Evolutionary conservation across 2,797 vertebrate species (phyloP).

Genomic region (Gobio occitaniae): DNA sequence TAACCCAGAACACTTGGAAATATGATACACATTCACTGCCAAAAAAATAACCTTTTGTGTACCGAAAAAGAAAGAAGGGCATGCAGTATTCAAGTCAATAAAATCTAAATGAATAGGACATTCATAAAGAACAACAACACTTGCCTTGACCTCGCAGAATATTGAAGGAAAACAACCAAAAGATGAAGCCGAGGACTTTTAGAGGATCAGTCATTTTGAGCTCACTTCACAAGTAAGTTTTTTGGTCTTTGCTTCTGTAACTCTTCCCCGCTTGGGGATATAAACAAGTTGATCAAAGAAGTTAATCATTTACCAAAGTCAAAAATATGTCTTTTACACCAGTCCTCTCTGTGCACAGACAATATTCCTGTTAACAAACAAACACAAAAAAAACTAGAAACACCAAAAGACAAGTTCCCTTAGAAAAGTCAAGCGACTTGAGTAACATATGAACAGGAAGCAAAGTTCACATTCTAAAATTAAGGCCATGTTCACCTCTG

Average conservation of each 20-base stretch:
- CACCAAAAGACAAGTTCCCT: not conserved
- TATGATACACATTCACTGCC: too few relatives aligned
- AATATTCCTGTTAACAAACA: not conserved
- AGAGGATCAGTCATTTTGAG: constrained; percentile 39
- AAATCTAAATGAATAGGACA: not conserved
- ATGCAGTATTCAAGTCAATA: not conserved
- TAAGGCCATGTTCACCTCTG: too few relatives aligned
- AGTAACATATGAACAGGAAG: too few relatives aligned
- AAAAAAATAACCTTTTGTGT: too few relatives aligned
- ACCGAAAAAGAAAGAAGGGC: not conserved
- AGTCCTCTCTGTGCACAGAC: not conserved
- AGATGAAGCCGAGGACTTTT: constrained; percentile 47
- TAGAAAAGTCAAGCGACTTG: not conserved
- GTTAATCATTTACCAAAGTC: constrained; percentile 54
- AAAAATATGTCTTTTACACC: not conserved
- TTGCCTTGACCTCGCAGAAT: constrained; percentile 63
- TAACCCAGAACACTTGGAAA: too few relatives aligned
- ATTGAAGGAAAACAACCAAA: constrained; percentile 62
- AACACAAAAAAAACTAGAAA: too few relatives aligned
- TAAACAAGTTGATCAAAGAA: not conserved
- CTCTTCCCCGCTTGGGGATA: not conserved
- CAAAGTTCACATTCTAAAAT: too few relatives aligned
- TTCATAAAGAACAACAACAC: constrained; percentile 3
- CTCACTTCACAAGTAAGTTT: not conserved
- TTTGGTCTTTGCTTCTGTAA: constrained; percentile 2